Evolutionary conservation across 2,113 vertebrate genomes (phyloP).

Genomic region (Athene noctua): DNA sequence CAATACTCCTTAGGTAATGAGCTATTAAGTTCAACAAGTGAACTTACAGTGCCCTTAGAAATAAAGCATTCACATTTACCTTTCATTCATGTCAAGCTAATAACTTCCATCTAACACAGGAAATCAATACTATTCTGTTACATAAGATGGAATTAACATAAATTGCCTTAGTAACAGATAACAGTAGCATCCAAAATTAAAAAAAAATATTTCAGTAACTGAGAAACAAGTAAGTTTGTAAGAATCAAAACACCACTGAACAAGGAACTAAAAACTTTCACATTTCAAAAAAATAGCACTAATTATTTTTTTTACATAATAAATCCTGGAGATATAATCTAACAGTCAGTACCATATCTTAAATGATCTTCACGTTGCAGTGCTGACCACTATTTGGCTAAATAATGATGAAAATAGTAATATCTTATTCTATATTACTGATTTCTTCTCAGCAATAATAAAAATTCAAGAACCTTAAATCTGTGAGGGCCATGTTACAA

Average conservation of each 20-base stretch:
- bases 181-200: background rate
- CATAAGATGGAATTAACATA: background rate
- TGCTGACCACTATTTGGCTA: background rate
- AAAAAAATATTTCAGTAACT: background rate
- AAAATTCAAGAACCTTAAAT: background rate
- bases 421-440: background rate
- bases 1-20: constrained; percentile 16
- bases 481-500: background rate
- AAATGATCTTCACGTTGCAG: background rate
- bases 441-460: background rate
- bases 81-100: constrained; percentile 12
- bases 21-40: constrained; percentile 20
- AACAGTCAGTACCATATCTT: background rate
- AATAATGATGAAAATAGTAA: background rate
- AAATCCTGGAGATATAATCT: background rate
- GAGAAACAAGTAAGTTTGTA: background rate
- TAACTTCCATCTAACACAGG: background rate
- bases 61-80: background rate
- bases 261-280: background rate
- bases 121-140: constrained; percentile 2
- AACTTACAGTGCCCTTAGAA: constrained; percentile 18
- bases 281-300: background rate
- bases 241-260: background rate
- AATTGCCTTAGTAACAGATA: background rate
- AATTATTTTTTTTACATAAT: background rate